Evolutionary conservation across 2,797 vertebrate species (phyloP).

Genomic region (Microctenopoma lineatum): DNA sequence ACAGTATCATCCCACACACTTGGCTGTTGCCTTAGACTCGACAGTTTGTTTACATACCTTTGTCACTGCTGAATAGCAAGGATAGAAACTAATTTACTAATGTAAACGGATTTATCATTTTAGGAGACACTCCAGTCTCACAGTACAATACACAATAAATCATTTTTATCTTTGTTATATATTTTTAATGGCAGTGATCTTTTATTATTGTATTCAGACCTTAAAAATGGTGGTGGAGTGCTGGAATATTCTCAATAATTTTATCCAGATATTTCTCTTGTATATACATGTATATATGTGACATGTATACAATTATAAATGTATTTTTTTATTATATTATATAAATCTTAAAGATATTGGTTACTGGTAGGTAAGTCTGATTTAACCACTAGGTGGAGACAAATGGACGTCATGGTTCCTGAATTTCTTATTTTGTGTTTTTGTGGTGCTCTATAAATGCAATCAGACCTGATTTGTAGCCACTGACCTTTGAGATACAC

Average conservation of each 20-base stretch:
- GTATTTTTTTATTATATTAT: no score
- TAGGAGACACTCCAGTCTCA: not conserved
- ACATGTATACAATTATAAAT: no score
- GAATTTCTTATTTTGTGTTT: not conserved
- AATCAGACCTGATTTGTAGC: not conserved
- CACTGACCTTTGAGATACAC: not conserved
- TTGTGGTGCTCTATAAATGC: not conserved
- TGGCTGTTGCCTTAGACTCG: not conserved
- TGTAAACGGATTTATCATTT: not conserved
- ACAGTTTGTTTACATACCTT: conserved; percentile 7
- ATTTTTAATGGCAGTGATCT: not conserved
- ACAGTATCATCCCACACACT: conserved; percentile 16
- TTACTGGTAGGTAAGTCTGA: not conserved
- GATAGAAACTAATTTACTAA: not conserved
- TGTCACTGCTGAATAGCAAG: not conserved
- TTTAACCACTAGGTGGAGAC: not conserved
- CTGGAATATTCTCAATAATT: not conserved
- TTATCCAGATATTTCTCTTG: not conserved
- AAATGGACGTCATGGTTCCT: not conserved
- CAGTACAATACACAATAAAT: conserved; percentile 7
- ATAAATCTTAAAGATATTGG: not conserved
- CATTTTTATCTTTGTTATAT: not conserved
- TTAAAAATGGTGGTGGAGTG: not conserved
- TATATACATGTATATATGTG: no score
- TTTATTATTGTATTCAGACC: conserved; percentile 2